Evolutionary conservation across 2,113 vertebrate genomes (phyloP).

Genomic region (Pipra filicauda): DNA sequence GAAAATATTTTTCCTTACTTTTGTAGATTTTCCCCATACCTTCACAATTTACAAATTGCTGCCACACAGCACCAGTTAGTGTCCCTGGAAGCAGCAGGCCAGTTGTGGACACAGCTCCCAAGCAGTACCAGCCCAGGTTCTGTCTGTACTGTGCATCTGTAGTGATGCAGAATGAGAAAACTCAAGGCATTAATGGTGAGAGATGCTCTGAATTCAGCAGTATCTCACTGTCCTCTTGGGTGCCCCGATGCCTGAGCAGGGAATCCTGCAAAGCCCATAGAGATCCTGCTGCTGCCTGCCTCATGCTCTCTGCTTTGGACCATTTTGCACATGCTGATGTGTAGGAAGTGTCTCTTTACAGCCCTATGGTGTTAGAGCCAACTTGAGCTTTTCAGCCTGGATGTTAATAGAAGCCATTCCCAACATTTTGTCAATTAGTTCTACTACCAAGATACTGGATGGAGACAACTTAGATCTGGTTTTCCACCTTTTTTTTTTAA

Average conservation of each 20-base stretch:
- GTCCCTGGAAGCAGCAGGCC: background rate
- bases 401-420: background rate
- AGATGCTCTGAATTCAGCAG: background rate
- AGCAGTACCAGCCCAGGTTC: background rate
- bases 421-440: background rate
- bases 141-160: background rate
- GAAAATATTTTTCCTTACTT: background rate
- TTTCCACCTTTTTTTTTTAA: background rate
- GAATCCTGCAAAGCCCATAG: background rate
- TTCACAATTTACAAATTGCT: background rate
- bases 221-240: background rate
- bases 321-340: rapidly evolving
- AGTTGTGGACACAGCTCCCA: background rate
- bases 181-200: background rate
- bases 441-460: background rate
- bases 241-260: background rate
- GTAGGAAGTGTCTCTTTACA: background rate
- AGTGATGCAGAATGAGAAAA: background rate
- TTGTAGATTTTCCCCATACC: background rate
- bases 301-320: rapidly evolving
- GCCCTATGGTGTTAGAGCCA: background rate
- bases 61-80: background rate
- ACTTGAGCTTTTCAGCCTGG: background rate
- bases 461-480: background rate
- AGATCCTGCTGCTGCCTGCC: background rate